Conservation (phyloP, 2,113 vertebrate genomes). For the Cryptotis parvus region DNA sequence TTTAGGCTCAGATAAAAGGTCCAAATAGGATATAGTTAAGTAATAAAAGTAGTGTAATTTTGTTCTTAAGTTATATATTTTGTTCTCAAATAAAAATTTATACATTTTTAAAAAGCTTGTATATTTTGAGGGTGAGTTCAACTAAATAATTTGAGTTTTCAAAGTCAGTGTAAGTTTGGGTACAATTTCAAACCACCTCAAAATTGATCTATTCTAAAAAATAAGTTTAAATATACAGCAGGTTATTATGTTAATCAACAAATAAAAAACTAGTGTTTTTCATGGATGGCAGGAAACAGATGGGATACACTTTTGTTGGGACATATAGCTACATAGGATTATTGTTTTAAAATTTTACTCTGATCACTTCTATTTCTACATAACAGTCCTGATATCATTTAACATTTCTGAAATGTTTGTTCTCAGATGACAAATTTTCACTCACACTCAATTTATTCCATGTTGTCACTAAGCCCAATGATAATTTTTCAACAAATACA, state of each 20-base stretch:
- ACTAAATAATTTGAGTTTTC: neutral
- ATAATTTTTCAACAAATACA: neutral
- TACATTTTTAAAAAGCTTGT: neutral
- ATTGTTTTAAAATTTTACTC: neutral
- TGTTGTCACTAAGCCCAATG: neutral
- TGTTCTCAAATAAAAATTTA: neutral
- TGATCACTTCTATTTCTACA: neutral
- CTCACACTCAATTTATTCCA: neutral
- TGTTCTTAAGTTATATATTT: neutral
- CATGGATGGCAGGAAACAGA: neutral
- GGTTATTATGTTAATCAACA: neutral
- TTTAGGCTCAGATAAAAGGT: neutral
- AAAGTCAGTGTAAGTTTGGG: neutral
- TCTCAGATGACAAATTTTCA: neutral
- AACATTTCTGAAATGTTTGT: neutral
- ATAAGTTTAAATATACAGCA: slow-evolving; percentile 31
- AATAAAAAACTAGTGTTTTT: neutral
- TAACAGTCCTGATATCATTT: slow-evolving; percentile 13
- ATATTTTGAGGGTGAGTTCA: neutral
- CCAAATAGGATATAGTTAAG: neutral
- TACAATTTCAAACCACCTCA: neutral
- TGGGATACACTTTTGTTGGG: neutral
- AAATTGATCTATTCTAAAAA: neutral
- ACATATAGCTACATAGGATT: neutral
- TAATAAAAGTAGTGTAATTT: too few species aligned